phyloP scores from a whole-genome alignment of 2,888 invertebrate genomes.

The Parochlus steinenii region DNA sequence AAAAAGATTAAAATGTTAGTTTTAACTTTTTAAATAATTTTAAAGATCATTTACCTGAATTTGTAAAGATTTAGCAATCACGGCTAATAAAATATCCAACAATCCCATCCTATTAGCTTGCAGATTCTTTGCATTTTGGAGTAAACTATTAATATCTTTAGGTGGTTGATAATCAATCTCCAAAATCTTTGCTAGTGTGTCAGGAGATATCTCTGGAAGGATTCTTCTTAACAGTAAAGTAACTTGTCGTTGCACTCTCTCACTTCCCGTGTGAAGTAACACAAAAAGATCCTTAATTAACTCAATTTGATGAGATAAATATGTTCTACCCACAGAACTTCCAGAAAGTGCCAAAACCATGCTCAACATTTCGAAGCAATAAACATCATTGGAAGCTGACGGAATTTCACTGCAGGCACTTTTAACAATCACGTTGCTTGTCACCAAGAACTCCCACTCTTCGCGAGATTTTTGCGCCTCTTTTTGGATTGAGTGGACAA shows the following conservation, averaged over 20 bases:
- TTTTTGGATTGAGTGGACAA: constrained; percentile 77
- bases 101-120: constrained; percentile 50
- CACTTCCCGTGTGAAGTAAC: constrained; percentile 83
- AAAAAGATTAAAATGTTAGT: too few relatives aligned
- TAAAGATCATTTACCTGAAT: too few relatives aligned
- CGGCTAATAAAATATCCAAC: constrained; percentile 76
- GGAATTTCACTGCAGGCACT: constrained; percentile 20
- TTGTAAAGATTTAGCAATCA: constrained; percentile 79
- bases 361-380: constrained; percentile 94
- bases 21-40: too few relatives aligned
- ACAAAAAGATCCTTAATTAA: constrained; percentile 70
- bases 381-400: constrained; percentile 49
- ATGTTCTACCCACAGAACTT: constrained; percentile 75
- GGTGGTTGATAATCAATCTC: constrained; percentile 55
- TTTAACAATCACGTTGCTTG: constrained; percentile 4
- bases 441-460: constrained; percentile 67
- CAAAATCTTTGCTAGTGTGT: constrained; percentile 59
- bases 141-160: constrained; percentile 57
- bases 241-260: constrained; percentile 84
- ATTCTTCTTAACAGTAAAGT: constrained; percentile 74
- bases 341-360: constrained; percentile 87
- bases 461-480: constrained; percentile 76
- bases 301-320: constrained; percentile 77
- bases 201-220: constrained; percentile 77
- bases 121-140: constrained; percentile 29